Percentiles rank a stretch among this genome's conserved stretches.
Conservation (phyloP, 1,140 invertebrate species). For the Aricia agestis region DNA sequence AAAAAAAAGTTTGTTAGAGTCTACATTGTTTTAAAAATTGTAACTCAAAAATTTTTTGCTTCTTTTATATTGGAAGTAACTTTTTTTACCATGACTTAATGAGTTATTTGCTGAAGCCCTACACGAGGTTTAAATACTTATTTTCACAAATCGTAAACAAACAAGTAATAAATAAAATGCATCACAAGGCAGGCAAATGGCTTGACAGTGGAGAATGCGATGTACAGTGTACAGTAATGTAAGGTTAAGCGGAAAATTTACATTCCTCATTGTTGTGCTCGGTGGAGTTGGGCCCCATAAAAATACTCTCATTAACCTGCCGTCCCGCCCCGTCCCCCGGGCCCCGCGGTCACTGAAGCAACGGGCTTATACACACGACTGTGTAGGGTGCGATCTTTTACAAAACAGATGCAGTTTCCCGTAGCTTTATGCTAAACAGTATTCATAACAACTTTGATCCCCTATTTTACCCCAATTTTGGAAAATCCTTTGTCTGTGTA, state of each 20-base stretch:
- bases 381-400: not conserved
- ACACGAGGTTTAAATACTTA: not conserved
- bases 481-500: no score
- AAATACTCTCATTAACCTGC: conserved; percentile 72
- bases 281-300: conserved; percentile 41
- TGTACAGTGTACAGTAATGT: conserved; percentile 44
- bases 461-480: no score
- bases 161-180: not conserved
- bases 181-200: conserved; percentile 43
- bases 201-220: conserved; percentile 14
- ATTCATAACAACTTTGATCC: no score
- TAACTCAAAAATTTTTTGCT: no score
- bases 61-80: no score
- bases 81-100: no score
- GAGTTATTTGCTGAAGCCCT: no score
- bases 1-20: no score
- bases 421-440: no score
- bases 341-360: not conserved
- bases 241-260: conserved; percentile 60
- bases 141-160: not conserved
- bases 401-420: no score
- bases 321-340: not conserved
- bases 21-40: no score
- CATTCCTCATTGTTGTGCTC: conserved; percentile 65
- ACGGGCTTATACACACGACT: not conserved